Conservation (phyloP, 37 sponge, comb jelly and placozoan genomes). For the Chondrilla cf. caribensis region DNA sequence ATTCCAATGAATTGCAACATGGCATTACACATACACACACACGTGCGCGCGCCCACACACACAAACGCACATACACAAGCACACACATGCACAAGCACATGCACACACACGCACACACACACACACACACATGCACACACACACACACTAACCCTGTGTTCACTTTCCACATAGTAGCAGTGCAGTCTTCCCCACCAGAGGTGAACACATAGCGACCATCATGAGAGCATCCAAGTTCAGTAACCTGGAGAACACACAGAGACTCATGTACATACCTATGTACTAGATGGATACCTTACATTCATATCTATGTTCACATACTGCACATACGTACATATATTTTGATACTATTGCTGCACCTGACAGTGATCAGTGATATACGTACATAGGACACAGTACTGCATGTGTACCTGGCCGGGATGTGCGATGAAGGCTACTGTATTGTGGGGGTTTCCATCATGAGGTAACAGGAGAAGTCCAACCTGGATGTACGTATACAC, state of each 20-base stretch:
- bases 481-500: conserved; percentile 63
- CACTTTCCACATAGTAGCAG: conserved; percentile 83
- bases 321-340: background rate
- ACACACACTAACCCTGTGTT: conserved; percentile 70
- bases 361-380: background rate
- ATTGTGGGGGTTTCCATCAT: conserved; percentile 96
- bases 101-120: background rate
- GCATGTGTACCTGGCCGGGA: conserved; percentile 59
- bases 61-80: background rate
- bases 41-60: too few species aligned
- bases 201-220: conserved; percentile 87
- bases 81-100: background rate
- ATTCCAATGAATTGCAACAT: too few species aligned
- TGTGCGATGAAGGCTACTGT: conserved; percentile 82
- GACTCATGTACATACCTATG: background rate
- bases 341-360: background rate
- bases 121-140: background rate
- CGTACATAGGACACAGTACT: background rate
- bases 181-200: conserved; percentile 80
- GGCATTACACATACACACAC: background rate
- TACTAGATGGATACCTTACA: too few species aligned
- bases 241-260: conserved; percentile 41
- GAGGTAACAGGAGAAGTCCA: conserved; percentile 84
- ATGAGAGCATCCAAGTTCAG: conserved; percentile 59
- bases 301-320: background rate